These are phyloP conservation scores for Halyomorpha halys DNA, from an alignment of 1,140 invertebrate species.

Conservation along the genomic window DNA sequence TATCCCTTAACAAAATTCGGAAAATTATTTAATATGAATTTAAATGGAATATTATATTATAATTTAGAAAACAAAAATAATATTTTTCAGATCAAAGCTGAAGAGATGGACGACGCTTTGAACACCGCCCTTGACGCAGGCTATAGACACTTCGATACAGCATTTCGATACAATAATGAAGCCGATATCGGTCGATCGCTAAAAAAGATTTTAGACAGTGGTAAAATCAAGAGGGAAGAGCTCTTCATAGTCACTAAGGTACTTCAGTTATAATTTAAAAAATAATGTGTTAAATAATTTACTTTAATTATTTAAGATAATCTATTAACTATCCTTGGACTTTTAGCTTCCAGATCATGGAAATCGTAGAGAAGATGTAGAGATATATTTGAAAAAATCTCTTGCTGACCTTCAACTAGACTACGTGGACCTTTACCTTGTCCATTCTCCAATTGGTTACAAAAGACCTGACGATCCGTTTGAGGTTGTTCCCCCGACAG, in stretches of 20 bases:
- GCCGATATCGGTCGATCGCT: constrained; percentile 69
- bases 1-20: too few species aligned
- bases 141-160: constrained; percentile 76
- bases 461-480: constrained; percentile 20
- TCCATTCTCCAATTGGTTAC: constrained; percentile 46
- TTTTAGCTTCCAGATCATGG: constrained; percentile 33
- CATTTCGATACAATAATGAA: constrained; percentile 75
- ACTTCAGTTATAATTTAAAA: too few species aligned
- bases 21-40: too few species aligned
- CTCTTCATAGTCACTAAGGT: constrained; percentile 59
- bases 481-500: constrained; percentile 38
- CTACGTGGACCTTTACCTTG: constrained; percentile 59
- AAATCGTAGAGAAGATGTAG: constrained; percentile 43
- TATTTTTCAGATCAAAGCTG: too few species aligned
- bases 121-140: constrained; percentile 60
- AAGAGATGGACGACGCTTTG: constrained; percentile 37
- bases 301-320: too few species aligned
- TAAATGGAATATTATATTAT: too few species aligned
- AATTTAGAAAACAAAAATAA: too few species aligned
- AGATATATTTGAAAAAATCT: constrained; percentile 48
- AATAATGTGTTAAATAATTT: too few species aligned
- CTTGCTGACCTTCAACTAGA: constrained; percentile 46
- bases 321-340: too few species aligned
- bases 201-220: constrained; percentile 56
- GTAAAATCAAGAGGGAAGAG: constrained; percentile 59